Evolutionary conservation across 2,888 invertebrate genomes (phyloP).

Genomic region (Scrobipalpa atriplicella): DNA sequence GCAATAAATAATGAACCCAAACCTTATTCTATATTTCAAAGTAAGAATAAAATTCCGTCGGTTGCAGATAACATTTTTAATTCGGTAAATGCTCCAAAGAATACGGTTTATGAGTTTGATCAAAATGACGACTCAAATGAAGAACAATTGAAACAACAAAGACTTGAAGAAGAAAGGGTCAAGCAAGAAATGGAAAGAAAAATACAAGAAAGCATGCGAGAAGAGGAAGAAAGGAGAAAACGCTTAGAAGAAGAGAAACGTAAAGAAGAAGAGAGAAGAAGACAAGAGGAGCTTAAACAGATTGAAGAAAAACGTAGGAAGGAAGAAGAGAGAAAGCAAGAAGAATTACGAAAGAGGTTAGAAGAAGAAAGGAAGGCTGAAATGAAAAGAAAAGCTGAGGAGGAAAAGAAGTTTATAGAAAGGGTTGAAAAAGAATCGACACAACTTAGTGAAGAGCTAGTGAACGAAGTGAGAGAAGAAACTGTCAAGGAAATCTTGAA

Average conservation of each 20-base stretch:
- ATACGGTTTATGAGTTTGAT: constrained; percentile 62
- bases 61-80: constrained; percentile 66
- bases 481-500: constrained; percentile 51
- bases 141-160: constrained; percentile 38
- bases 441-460: constrained; percentile 58
- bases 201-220: constrained; percentile 44
- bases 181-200: constrained; percentile 48
- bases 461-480: constrained; percentile 58
- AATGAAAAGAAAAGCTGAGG: constrained; percentile 60
- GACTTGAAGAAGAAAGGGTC: constrained; percentile 46
- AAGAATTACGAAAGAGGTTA: constrained; percentile 57
- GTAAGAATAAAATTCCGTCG: constrained; percentile 64
- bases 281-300: constrained; percentile 42
- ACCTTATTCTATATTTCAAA: constrained; percentile 63
- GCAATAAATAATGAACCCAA: constrained; percentile 55
- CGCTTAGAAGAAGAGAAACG: constrained; percentile 38
- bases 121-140: constrained; percentile 45
- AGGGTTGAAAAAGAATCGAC: constrained; percentile 65
- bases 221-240: constrained; percentile 42
- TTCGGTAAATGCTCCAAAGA: constrained; percentile 49
- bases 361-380: constrained; percentile 66
- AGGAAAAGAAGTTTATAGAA: constrained; percentile 58
- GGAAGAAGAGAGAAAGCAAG: constrained; percentile 59
- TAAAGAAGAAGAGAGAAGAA: constrained; percentile 40
- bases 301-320: constrained; percentile 56